These are phyloP conservation scores for Dinoponera quadriceps DNA, from an alignment of 1,140 invertebrate species.

Conservation along the genomic window DNA sequence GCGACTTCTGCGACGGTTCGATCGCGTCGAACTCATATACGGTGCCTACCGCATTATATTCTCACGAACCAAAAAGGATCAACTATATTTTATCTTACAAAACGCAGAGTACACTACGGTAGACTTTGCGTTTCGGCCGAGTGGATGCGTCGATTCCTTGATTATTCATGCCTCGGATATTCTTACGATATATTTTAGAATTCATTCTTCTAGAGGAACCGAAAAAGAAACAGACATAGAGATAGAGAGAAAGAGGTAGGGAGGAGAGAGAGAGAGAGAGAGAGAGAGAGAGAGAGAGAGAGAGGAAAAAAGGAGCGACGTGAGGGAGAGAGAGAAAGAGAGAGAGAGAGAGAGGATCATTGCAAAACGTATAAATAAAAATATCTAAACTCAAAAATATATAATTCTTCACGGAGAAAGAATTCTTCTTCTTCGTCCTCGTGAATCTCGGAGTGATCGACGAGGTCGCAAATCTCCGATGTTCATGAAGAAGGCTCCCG, in stretches of 20 bases:
- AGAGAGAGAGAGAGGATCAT: no score
- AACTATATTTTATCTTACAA: constrained; percentile 58
- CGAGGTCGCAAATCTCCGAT: not conserved
- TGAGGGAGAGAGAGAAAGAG: no score
- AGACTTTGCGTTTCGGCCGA: constrained; percentile 41
- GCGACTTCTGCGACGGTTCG: constrained; percentile 33
- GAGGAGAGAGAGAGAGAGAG: not conserved
- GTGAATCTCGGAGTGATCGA: no score
- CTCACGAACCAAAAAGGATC: constrained; percentile 46
- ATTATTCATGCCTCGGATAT: not conserved
- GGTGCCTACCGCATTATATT: constrained; percentile 61
- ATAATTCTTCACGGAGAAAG: no score
- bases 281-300: no score
- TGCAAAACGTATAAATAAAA: no score
- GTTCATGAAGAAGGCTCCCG: not conserved
- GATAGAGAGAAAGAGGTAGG: not conserved
- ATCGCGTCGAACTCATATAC: constrained; percentile 60
- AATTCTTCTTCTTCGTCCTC: no score
- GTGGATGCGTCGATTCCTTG: constrained; percentile 6
- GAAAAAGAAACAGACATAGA: not conserved
- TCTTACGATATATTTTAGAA: not conserved
- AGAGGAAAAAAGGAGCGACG: no score
- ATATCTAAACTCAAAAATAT: no score
- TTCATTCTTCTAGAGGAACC: not conserved
- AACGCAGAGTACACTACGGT: constrained; percentile 18